Base-by-base conservation (phyloP, 1,140 invertebrate genomes). In the Drepana arcuata region DNA sequence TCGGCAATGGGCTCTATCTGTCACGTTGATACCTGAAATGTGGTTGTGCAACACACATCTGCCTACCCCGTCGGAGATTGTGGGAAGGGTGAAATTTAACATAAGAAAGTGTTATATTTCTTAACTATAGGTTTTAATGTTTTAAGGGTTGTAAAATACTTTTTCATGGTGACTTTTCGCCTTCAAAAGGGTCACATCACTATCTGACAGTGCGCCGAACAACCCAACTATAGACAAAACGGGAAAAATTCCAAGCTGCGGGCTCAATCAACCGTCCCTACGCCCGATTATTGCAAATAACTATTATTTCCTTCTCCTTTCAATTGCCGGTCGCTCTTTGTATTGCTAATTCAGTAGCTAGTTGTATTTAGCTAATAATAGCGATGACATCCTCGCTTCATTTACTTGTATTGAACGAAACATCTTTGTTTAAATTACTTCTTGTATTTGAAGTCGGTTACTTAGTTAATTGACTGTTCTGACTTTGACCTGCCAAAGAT, bases 271-370 rank as follows among this genome's bases (percentile, higher is more conserved):
- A 57, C 59, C 77, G 54, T 73, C 77, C 77, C 77, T 78, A 74
- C 64, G 60, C 52, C 47, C 73, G 77, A 81, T 81, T 81, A 81
- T 79, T 65, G 70, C 74, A 81, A 81, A 81, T 81, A 81, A 81
- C 77, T 81, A 79, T 81, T 79, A 81, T 81, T 81, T 72, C 54
- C 66, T 68, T 74, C 69, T 58, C 64, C 68, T 81, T 45, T 47
- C 56, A 55, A 77, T 68, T 60, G 51, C 60, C 40, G 60, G 50
- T 62, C 55, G 55, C 59, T 61, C 72, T 81, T 81, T 81, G 77
- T 81, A 73, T 78, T 81, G 77, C 77, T 81, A 81, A 81, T 81
- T 77, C 57, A 45, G 33, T 37, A 32, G 48, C 57, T 74, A 71
- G 69, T 79, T 73, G 55, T 64, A 57, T 65, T 63, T 58, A 61